Evolutionary conservation across 2,888 invertebrate genomes (phyloP).

Genomic region (Galerucella pusilla): DNA sequence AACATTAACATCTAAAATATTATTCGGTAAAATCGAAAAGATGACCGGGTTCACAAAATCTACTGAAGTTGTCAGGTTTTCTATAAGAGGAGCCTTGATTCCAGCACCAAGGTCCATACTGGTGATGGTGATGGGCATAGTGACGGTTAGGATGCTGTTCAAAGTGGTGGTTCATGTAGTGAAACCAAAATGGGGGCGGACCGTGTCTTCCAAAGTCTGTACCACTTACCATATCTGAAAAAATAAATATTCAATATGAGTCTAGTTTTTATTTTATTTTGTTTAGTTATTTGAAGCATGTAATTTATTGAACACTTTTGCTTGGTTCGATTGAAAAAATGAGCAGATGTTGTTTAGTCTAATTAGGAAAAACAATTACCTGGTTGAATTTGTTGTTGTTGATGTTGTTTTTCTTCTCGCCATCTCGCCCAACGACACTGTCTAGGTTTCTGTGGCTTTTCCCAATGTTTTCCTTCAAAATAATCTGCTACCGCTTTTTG

Average conservation of each 20-base stretch:
- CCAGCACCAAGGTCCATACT: not conserved
- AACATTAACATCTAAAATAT: not conserved
- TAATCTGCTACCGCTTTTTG: not conserved
- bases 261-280: too few relatives aligned
- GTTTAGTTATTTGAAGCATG: too few relatives aligned
- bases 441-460: not conserved
- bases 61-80: not conserved
- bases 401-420: not conserved
- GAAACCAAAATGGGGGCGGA: not conserved
- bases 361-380: not conserved
- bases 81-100: not conserved
- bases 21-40: constrained; percentile 2
- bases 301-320: too few relatives aligned
- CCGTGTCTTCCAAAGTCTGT: not conserved
- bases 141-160: not conserved
- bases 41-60: not conserved
- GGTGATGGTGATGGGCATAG: not conserved
- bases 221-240: not conserved
- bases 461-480: not conserved
- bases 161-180: not conserved
- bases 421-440: not conserved
- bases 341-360: not conserved
- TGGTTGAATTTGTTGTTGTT: constrained; percentile 4
- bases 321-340: not conserved
- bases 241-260: not conserved